Base-by-base conservation (phyloP, 64 coral and sea anemone species). In the Montipora efflorescens region DNA sequence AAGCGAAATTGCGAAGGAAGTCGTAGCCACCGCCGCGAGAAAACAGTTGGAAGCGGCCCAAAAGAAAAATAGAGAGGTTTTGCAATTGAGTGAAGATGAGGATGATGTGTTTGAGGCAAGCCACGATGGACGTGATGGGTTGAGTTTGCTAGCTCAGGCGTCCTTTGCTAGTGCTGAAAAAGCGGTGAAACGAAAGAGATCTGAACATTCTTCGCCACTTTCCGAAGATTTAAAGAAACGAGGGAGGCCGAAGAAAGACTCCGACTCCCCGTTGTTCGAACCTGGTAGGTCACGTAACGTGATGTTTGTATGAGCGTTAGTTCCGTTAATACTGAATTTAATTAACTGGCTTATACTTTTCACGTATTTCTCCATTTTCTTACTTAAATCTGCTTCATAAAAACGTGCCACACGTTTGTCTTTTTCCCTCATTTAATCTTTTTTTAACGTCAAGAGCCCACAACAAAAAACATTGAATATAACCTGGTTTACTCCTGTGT, bases 61-160 rank as follows among this genome's bases (percentile, higher is more conserved):
- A 74, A 92, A 77, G 5, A 75, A 85, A 53, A 86, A 2, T 43
- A 72, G 43, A 19, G 80, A 82, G 10, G 43, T 48, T 22, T n/a
- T 61, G 28, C 28, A 28, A 28, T 28, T 28, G 6, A 88, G 85
- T 72, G 92, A 93, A 10, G 70, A 88, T 25, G 92, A 93, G 36
- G 82, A 86, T 64, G 92, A 93, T 5, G 92, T 93, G 2, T 93
- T 93, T 80, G 14, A 67, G 11, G 15, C 53, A 5, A 77, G 61
- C 45, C 91, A 62, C 8, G 84, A 72, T 23, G 66, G 84, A 1
- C 74, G 83, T 2, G 92, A 80, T 5, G 92, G 83, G 69, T 80
- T 93, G 61, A 87, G 77, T 75, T 78, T 93, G 59, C 22, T 93
- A 57, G 92, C 92, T 4, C 55, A 93, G 81, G 91, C 91, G 16